phyloP scores from a whole-genome alignment of 2,888 invertebrate genomes.

The Myopa tessellatipennis region DNA sequence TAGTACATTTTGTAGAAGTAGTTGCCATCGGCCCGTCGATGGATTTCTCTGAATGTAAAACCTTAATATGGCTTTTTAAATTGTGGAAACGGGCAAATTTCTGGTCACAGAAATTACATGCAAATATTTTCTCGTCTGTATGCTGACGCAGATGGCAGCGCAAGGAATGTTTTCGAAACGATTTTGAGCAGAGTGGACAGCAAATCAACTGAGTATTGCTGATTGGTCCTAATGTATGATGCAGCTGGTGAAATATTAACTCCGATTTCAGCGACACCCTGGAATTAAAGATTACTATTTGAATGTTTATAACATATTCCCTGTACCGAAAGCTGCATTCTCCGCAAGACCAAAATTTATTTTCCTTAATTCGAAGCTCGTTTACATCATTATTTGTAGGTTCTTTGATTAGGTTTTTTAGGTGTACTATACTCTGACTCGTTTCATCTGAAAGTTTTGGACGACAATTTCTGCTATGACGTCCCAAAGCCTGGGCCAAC shows the following conservation, averaged over 20 bases:
- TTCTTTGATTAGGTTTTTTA: slow-evolving; percentile 50
- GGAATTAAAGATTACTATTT: slow-evolving; percentile 27
- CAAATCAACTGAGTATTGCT: slow-evolving; percentile 61
- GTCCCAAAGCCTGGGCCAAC: slow-evolving; percentile 79
- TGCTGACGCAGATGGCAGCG: slow-evolving; percentile 79
- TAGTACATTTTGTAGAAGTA: background rate
- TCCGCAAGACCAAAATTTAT: slow-evolving; percentile 5
- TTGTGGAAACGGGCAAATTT: slow-evolving; percentile 77
- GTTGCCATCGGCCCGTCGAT: slow-evolving; percentile 36
- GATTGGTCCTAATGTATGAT: slow-evolving; percentile 70
- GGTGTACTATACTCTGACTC: slow-evolving; percentile 17
- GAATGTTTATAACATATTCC: too few species aligned
- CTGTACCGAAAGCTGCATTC: slow-evolving; percentile 21
- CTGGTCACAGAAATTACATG: slow-evolving; percentile 74
- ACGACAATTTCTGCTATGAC: slow-evolving; percentile 72
- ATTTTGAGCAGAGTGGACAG: slow-evolving; percentile 78
- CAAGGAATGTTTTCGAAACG: slow-evolving; percentile 75
- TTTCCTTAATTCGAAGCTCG: background rate
- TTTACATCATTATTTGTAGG: slow-evolving; percentile 50
- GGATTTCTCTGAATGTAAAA: slow-evolving; percentile 67
- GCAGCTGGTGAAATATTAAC: slow-evolving; percentile 77
- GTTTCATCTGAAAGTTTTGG: background rate
- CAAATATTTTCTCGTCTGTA: slow-evolving; percentile 79
- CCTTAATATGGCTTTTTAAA: slow-evolving; percentile 73
- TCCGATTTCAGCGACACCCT: slow-evolving; percentile 75